Conservation (phyloP, 2,888 invertebrate species). For the Prenolepis imparis region DNA sequence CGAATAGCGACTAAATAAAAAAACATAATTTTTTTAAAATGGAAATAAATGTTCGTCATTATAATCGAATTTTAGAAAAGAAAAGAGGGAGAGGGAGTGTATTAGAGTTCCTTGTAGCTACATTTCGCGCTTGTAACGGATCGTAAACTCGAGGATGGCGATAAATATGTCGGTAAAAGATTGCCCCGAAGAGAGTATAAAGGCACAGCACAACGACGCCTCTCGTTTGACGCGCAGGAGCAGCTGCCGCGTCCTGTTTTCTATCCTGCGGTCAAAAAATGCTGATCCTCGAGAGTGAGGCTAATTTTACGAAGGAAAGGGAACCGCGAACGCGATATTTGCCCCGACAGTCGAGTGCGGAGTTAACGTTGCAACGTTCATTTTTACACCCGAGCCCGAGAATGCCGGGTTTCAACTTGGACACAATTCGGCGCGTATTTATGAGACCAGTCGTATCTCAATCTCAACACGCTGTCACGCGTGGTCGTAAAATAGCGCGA, state of each 20-base stretch:
- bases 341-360: not conserved
- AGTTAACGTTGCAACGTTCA: constrained; percentile 1
- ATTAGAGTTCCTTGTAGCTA: constrained; percentile 48
- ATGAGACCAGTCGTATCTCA: constrained; percentile 47
- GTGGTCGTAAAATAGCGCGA: constrained; percentile 34
- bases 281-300: constrained; percentile 61
- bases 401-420: constrained; percentile 17
- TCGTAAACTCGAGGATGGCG: constrained; percentile 68
- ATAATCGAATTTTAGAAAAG: not conserved
- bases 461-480: constrained; percentile 32
- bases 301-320: constrained; percentile 65
- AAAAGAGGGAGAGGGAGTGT: constrained; percentile 7
- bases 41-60: not conserved
- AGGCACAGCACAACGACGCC: constrained; percentile 61
- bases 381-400: constrained; percentile 5
- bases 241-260: constrained; percentile 69
- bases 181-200: constrained; percentile 58
- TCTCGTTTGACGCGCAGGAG: constrained; percentile 61
- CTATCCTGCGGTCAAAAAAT: constrained; percentile 43
- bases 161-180: constrained; percentile 71
- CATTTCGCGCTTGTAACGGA: constrained; percentile 39
- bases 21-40: no score
- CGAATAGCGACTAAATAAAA: not conserved
- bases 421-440: constrained; percentile 43
- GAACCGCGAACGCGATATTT: constrained; percentile 1